Evolutionary conservation across 2,888 invertebrate species (phyloP), one percentile per base, ranked within the genome.

Genomic region (Melangyna quadrimaculata): DNA sequence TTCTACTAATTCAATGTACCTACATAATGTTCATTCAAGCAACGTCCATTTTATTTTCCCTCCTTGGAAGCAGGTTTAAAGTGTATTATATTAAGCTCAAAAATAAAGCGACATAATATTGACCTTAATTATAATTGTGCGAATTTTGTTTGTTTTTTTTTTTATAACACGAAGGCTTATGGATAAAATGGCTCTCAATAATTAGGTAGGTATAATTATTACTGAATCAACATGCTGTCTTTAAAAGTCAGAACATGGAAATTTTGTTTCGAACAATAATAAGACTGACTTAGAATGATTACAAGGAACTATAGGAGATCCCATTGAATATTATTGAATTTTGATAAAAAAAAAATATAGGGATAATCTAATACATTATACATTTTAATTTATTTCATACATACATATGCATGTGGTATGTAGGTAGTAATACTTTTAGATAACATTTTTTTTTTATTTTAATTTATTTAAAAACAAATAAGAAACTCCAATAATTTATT

Each of bases 391-490:
- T 3, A 9, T 67, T 67, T 67, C 51, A 67, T 67, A 61, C 19
- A 45, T 65, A n/a, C n/a, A n/a, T n/a, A n/a, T n/a, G n/a, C n/a
- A n/a, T n/a, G n/a, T n/a, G n/a, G n/a, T n/a, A n/a, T n/a, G n/a
- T n/a, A n/a, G n/a, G n/a, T n/a, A n/a, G 35, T 67, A 51, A 67
- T 67, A 35, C 51, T 67, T 67, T 35, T 51, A 51, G 32, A 35
- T 67, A 67, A 51, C 32, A 22, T 35, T 51, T 67, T 67, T 27
- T 59, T 37, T 40, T 32, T 22, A 19, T 17, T 40, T 63, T 40
- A 10, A 43, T 29, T 43, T 19, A 12, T 37, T 59, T 35, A 27
- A 24, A 24, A 24, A n/a, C n/a, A 63, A 32, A 45, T 63, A 27
- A 63, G 9, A 51, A 29, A 37, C 37, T 35, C 3, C 2, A 3